phyloP scores from a whole-genome alignment of 2,888 invertebrate genomes.

The Cosmorhoe ocellata region DNA sequence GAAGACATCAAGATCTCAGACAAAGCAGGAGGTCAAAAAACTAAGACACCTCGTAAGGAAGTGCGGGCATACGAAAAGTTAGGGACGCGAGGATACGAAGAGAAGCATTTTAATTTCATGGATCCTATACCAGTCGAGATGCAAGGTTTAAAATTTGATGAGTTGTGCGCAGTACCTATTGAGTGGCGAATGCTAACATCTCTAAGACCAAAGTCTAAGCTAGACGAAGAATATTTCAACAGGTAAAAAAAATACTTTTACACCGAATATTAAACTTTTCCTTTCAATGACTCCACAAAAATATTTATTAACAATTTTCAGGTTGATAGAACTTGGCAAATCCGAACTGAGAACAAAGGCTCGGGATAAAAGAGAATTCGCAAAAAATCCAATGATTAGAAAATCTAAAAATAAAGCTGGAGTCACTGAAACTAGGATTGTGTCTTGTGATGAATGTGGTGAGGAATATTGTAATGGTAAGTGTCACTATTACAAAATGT shows the following conservation, averaged over 20 bases:
- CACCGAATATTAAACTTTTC: not conserved
- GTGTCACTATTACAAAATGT: constrained; percentile 15
- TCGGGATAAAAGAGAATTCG: constrained; percentile 86
- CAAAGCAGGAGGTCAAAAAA: constrained; percentile 87
- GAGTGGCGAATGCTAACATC: constrained; percentile 97
- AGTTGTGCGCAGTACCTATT: constrained; percentile 92
- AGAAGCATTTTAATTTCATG: constrained; percentile 78
- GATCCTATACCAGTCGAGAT: constrained; percentile 93
- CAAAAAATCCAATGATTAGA: constrained; percentile 85
- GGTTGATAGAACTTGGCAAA: constrained; percentile 91
- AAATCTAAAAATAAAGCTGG: constrained; percentile 93
- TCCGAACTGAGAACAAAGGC: constrained; percentile 87
- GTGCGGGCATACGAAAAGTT: constrained; percentile 84
- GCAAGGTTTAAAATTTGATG: constrained; percentile 87
- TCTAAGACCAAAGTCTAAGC: constrained; percentile 90
- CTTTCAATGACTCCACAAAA: not conserved
- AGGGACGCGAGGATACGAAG: constrained; percentile 83
- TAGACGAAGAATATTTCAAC: constrained; percentile 94
- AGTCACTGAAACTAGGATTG: constrained; percentile 88
- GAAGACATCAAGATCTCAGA: constrained; percentile 91
- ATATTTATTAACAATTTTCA: constrained; percentile 53
- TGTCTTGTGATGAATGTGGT: constrained; percentile 90
- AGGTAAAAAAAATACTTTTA: constrained; percentile 65
- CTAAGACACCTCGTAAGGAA: constrained; percentile 89
- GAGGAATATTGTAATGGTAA: constrained; percentile 92